Conservation (phyloP, 2,113 vertebrate genomes). For the Pangasianodon gigas region DNA sequence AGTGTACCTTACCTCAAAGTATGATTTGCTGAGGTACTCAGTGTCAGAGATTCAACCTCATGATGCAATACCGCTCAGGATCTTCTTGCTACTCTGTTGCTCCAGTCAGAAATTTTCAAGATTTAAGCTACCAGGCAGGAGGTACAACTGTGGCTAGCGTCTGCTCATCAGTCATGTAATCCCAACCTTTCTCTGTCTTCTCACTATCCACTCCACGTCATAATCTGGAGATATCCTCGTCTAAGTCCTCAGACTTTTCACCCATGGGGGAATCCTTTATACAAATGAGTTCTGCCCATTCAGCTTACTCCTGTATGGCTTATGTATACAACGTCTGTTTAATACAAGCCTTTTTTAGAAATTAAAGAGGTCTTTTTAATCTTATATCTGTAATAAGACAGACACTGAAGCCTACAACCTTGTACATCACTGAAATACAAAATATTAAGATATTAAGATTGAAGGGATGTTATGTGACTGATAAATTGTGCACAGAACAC, state of each 20-base stretch:
- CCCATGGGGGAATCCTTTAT: conserved; percentile 47
- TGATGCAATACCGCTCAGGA: not conserved
- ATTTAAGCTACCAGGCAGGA: not conserved
- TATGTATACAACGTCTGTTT: not conserved
- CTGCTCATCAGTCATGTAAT: conserved; percentile 61
- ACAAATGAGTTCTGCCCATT: conserved; percentile 56
- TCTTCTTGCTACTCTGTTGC: not conserved
- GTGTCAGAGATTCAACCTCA: not conserved
- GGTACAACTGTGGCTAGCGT: conserved; percentile 19
- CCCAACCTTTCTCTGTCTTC: conserved; percentile 54
- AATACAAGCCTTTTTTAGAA: not conserved
- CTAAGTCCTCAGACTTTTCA: conserved; percentile 35
- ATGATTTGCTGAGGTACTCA: not conserved
- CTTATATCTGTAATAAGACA: not conserved
- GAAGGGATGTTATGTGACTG: not conserved
- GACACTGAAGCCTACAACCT: not conserved
- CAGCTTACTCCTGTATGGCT: not conserved
- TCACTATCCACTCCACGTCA: conserved; percentile 64
- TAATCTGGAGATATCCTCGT: conserved; percentile 67
- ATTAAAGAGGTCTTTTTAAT: not conserved
- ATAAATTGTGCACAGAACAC: not conserved
- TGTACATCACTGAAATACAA: not conserved
- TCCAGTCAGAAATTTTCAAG: not conserved
- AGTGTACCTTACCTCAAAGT: conserved; percentile 22
- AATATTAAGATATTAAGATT: not conserved